Evolutionary conservation across 2,888 invertebrate genomes (phyloP).

Genomic region (Julus scanicus): DNA sequence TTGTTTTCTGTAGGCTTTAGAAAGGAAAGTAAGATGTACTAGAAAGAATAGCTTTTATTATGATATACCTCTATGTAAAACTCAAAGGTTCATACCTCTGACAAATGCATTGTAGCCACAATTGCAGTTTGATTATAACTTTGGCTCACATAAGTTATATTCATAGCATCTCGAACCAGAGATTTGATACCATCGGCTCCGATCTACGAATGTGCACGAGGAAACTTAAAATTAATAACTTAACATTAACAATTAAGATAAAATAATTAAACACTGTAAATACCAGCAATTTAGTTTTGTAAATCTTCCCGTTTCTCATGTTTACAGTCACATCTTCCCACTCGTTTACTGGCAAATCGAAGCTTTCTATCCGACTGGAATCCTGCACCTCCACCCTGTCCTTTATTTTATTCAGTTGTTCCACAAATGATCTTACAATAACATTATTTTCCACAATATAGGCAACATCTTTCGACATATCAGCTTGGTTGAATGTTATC

Average conservation of each 20-base stretch:
- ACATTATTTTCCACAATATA: conserved; percentile 96
- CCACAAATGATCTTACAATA: conserved; percentile 78
- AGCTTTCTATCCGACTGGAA: conserved; percentile 76
- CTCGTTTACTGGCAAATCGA: conserved; percentile 69
- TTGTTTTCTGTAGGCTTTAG: conserved; percentile 78
- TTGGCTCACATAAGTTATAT: conserved; percentile 81
- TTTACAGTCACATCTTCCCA: conserved; percentile 68
- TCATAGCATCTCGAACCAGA: conserved; percentile 83
- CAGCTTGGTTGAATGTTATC: conserved; percentile 78
- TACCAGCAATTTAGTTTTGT: conserved; percentile 67
- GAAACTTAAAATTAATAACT: conserved; percentile 4
- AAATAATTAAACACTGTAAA: conserved; percentile 31
- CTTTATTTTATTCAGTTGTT: conserved; percentile 70
- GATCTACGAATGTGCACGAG: conserved; percentile 70
- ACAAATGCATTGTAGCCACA: conserved; percentile 79
- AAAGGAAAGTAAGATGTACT: conserved; percentile 54
- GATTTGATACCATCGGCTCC: conserved; percentile 97
- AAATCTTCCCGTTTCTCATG: conserved; percentile 71
- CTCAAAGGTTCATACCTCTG: conserved; percentile 8
- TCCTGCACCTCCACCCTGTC: conserved; percentile 76
- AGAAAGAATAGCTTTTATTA: too few relatives aligned
- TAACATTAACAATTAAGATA: neutral
- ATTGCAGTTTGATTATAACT: conserved; percentile 91
- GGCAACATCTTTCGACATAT: conserved; percentile 80
- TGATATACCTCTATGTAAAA: neutral